Evolutionary conservation across 2,113 vertebrate species (phyloP).

Genomic region (Meleagris gallopavo): DNA sequence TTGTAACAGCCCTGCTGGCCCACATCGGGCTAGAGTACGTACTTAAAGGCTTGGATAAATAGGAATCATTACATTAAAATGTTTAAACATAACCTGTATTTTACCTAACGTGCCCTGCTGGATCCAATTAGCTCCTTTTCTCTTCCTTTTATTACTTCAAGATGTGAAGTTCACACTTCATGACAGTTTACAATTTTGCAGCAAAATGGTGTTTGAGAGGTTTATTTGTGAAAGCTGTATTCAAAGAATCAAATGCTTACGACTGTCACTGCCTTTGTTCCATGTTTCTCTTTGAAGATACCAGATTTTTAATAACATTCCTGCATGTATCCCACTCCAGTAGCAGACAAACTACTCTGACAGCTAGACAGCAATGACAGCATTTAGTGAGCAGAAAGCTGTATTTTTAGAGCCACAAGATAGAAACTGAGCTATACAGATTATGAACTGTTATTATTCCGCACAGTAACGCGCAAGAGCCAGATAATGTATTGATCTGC

Average conservation of each 20-base stretch:
- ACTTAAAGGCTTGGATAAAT: not conserved
- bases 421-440: not conserved
- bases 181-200: not conserved
- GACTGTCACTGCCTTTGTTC: not conserved
- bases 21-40: not conserved
- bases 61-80: slow-evolving; percentile 3
- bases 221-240: not conserved
- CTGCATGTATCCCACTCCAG: not conserved
- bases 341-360: not conserved
- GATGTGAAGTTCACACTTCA: not conserved
- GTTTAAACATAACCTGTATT: not conserved
- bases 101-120: not conserved
- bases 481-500: not conserved
- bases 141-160: not conserved
- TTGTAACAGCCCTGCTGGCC: not conserved
- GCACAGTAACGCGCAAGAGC: not conserved
- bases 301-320: slow-evolving; percentile 16
- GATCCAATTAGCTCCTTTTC: not conserved
- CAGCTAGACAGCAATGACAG: not conserved
- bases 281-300: not conserved
- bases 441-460: not conserved
- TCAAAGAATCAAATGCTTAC: not conserved
- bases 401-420: not conserved
- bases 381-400: not conserved
- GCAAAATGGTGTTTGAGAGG: not conserved